Percentiles rank a stretch among this genome's conserved stretches.
phyloP scores from a whole-genome alignment of 2,888 invertebrate species.

The Blastobasis adustella region DNA sequence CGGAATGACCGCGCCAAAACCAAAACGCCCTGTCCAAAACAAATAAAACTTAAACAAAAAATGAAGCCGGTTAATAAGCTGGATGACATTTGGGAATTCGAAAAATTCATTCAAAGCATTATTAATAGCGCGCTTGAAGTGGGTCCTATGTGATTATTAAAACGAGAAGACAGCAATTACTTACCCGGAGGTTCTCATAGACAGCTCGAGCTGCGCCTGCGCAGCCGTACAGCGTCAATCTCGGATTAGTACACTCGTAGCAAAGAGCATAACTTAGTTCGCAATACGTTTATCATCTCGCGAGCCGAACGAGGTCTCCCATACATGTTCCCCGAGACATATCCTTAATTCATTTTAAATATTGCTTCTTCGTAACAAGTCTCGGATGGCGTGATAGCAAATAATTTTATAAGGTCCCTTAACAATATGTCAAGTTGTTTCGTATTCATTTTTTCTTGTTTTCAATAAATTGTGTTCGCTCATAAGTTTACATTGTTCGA shows the following conservation, averaged over 20 bases:
- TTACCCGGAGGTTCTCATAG: slow-evolving; percentile 32
- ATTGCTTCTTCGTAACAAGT: slow-evolving; percentile 55
- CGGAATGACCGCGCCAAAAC: slow-evolving; percentile 71
- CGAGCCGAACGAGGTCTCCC: slow-evolving; percentile 32
- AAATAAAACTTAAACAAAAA: slow-evolving; percentile 69
- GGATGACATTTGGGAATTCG: slow-evolving; percentile 73
- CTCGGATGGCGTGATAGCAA: slow-evolving; percentile 69
- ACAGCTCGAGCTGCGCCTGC: too few relatives aligned
- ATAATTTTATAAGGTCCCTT: slow-evolving; percentile 70
- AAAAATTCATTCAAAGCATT: slow-evolving; percentile 68
- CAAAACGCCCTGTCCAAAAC: slow-evolving; percentile 65
- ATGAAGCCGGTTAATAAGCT: slow-evolving; percentile 72
- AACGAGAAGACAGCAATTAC: slow-evolving; percentile 57
- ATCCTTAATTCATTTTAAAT: slow-evolving; percentile 44
- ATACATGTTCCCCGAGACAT: slow-evolving; percentile 32
- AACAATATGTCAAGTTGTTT: slow-evolving; percentile 68
- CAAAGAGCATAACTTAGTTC: too few relatives aligned
- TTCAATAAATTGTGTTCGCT: slow-evolving; percentile 67
- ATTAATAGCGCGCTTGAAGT: slow-evolving; percentile 66
- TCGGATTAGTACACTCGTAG: too few relatives aligned
- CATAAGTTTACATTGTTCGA: slow-evolving; percentile 71
- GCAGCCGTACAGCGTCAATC: too few relatives aligned
- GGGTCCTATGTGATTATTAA: slow-evolving; percentile 54
- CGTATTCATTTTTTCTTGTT: slow-evolving; percentile 54
- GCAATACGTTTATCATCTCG: too few relatives aligned